These are phyloP conservation scores for Amphipyra berbera DNA, from an alignment of 2,888 invertebrate species.

Conservation along the genomic window DNA sequence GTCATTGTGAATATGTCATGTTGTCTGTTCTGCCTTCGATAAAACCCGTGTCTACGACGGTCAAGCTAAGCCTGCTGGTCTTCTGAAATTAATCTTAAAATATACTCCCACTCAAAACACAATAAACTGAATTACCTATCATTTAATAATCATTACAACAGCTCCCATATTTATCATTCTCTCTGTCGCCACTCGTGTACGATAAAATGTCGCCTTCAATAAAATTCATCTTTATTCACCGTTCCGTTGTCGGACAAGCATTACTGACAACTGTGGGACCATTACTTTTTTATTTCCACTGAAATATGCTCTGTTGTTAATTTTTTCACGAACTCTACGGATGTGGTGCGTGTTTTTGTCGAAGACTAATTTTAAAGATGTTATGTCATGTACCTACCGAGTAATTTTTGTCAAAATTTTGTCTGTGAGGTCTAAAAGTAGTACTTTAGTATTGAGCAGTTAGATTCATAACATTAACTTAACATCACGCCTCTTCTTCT, in stretches of 20 bases:
- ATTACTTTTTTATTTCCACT: slow-evolving; percentile 35
- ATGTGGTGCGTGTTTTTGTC: background rate
- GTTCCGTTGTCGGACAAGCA: slow-evolving; percentile 17
- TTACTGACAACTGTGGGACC: slow-evolving; percentile 41
- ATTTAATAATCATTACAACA: background rate
- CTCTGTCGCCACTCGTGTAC: slow-evolving; percentile 21
- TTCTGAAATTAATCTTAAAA: too few species aligned
- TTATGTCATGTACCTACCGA: too few species aligned
- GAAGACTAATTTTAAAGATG: too few species aligned
- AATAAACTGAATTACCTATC: background rate
- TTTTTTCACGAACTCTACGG: slow-evolving; percentile 8
- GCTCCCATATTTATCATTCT: background rate
- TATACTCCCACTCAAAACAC: background rate
- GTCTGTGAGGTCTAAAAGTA: too few species aligned
- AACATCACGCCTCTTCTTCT: too few species aligned
- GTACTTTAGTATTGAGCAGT: too few species aligned
- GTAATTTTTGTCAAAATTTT: too few species aligned
- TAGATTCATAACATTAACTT: too few species aligned
- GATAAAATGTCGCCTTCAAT: slow-evolving; percentile 51
- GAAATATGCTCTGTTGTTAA: slow-evolving; percentile 23
- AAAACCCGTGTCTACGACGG: too few species aligned
- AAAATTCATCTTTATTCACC: slow-evolving; percentile 33
- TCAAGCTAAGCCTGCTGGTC: too few species aligned
- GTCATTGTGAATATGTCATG: too few species aligned
- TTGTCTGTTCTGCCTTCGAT: too few species aligned